phyloP scores from a whole-genome alignment of 2,888 invertebrate species.

The Hesperia comma region DNA sequence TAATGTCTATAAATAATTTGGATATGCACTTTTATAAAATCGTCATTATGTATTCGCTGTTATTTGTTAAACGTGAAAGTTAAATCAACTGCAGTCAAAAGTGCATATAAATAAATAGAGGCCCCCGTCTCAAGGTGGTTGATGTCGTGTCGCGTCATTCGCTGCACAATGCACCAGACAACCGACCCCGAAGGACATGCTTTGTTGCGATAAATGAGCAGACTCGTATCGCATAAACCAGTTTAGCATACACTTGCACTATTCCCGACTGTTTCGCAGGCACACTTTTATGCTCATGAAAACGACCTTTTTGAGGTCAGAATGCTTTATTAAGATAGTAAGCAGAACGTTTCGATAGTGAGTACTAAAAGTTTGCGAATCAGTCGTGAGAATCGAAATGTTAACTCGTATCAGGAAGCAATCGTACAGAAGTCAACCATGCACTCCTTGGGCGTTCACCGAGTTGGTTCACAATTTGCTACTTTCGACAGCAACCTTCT shows the following conservation, averaged over 20 bases:
- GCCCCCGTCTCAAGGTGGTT: constrained; percentile 49
- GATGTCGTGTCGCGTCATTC: constrained; percentile 42
- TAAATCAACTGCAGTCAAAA: constrained; percentile 18
- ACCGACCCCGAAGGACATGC: constrained; percentile 62
- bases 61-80: constrained; percentile 22
- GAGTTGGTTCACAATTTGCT: constrained; percentile 22
- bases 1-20: constrained; percentile 10
- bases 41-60: neutral
- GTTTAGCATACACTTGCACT: constrained; percentile 71
- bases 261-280: constrained; percentile 52
- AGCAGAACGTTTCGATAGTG: constrained; percentile 44
- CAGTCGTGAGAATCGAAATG: neutral
- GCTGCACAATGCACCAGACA: constrained; percentile 65
- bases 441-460: constrained; percentile 32
- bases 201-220: constrained; percentile 55
- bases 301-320: constrained; percentile 51
- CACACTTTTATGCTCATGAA: constrained; percentile 58
- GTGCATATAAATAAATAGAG: constrained; percentile 14
- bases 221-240: constrained; percentile 59
- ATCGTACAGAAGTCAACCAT: constrained; percentile 34
- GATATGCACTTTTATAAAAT: neutral
- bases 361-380: constrained; percentile 30
- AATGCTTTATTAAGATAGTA: constrained; percentile 35
- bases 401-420: constrained; percentile 26
- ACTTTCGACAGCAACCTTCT: constrained; percentile 36